phyloP scores from a whole-genome alignment of 2,113 vertebrate genomes.

The Scatophagus argus region DNA sequence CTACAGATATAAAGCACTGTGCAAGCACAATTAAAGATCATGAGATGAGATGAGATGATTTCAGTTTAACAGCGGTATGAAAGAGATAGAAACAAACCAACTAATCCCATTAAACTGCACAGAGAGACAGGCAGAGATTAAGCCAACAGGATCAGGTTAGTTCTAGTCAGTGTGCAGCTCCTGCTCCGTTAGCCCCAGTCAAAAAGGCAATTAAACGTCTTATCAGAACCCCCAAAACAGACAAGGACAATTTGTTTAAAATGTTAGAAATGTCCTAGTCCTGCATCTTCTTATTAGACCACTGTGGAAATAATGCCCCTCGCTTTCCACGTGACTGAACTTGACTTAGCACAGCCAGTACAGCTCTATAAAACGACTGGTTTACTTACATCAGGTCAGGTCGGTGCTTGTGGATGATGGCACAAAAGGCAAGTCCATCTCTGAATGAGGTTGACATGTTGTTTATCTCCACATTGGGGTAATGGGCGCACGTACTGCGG shows the following conservation, averaged over 20 bases:
- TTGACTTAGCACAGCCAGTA: not conserved
- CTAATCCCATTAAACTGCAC: constrained; percentile 41
- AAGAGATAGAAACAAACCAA: constrained; percentile 26
- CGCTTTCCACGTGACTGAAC: no score
- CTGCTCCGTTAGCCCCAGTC: not conserved
- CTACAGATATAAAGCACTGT: not conserved
- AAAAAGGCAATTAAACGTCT: not conserved
- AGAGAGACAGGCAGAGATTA: constrained; percentile 43
- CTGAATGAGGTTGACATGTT: constrained; percentile 90
- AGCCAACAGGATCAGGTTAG: constrained; percentile 41
- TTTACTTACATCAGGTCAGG: constrained; percentile 91
- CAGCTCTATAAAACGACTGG: not conserved
- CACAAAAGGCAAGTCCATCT: constrained; percentile 91
- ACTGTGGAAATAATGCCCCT: not conserved
- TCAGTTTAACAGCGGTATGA: not conserved
- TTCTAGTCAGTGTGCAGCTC: constrained; percentile 10
- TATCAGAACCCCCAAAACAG: not conserved
- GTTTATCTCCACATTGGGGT: constrained; percentile 86
- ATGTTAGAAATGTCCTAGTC: not conserved
- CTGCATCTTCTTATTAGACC: not conserved
- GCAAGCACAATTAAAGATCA: not conserved
- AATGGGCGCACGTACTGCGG: constrained; percentile 84
- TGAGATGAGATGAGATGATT: not conserved
- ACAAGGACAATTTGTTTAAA: not conserved
- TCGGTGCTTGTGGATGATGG: constrained; percentile 91